These are phyloP conservation scores for Caenorhabditis sp. DNA, from an alignment of 2,888 invertebrate genomes.

Conservation along the genomic window DNA sequence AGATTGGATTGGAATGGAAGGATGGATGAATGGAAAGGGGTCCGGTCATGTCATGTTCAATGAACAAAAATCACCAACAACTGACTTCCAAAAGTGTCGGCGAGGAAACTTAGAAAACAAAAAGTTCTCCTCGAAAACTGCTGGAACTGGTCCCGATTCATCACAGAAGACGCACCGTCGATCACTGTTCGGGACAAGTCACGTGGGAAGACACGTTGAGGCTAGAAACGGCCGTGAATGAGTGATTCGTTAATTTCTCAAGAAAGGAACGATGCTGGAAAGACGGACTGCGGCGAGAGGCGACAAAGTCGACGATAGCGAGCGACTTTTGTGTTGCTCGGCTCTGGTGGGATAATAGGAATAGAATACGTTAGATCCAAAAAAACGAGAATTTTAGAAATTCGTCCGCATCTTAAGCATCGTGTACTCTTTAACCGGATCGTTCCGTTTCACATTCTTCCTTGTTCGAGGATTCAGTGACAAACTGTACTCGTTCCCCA, in stretches of 20 bases:
- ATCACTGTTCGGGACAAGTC: background rate
- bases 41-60: slow-evolving; percentile 7
- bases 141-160: slow-evolving; percentile 38
- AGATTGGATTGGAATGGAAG: slow-evolving; percentile 6
- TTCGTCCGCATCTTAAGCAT: background rate
- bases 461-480: background rate
- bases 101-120: slow-evolving; percentile 10
- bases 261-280: no score
- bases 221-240: background rate
- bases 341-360: background rate
- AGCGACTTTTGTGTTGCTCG: background rate
- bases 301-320: background rate
- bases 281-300: background rate
- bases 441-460: slow-evolving; percentile 4
- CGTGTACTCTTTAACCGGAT: background rate
- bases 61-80: slow-evolving; percentile 12
- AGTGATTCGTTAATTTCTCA: no score
- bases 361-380: background rate
- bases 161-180: background rate
- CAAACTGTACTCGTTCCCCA: background rate
- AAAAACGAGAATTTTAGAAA: background rate
- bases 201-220: slow-evolving; percentile 6
- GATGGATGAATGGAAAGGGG: background rate
- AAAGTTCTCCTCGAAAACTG: no score
- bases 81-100: slow-evolving; percentile 10